Conservation (phyloP, 2,888 invertebrate genomes). For the Napeogenes sylphis region DNA sequence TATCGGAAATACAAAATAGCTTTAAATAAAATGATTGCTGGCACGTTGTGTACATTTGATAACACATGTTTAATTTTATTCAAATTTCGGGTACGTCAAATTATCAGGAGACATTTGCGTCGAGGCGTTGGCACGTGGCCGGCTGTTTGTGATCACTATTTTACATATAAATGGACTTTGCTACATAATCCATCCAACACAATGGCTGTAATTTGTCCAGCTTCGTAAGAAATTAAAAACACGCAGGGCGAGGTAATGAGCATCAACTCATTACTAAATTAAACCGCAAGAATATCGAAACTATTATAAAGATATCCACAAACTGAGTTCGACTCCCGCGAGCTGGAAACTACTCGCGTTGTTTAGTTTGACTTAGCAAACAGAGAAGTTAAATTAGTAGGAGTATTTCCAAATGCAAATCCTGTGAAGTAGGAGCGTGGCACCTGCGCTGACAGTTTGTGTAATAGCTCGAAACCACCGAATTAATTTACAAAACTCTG, state of each 20-base stretch:
- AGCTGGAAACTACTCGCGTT: slow-evolving; percentile 45
- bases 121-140: slow-evolving; percentile 44
- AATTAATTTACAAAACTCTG: slow-evolving; percentile 74
- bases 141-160: slow-evolving; percentile 66
- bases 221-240: slow-evolving; percentile 60
- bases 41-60: too few relatives aligned
- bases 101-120: slow-evolving; percentile 42
- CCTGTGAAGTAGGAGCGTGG: slow-evolving; percentile 51
- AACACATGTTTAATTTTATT: slow-evolving; percentile 15
- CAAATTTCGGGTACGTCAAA: slow-evolving; percentile 36
- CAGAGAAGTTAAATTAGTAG: slow-evolving; percentile 70
- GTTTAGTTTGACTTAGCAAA: slow-evolving; percentile 61
- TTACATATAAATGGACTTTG: slow-evolving; percentile 75
- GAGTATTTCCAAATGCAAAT: slow-evolving; percentile 70
- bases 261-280: background rate
- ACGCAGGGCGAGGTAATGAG: background rate
- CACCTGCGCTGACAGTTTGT: slow-evolving; percentile 73
- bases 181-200: slow-evolving; percentile 72
- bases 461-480: slow-evolving; percentile 72
- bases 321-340: slow-evolving; percentile 40
- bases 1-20: too few relatives aligned
- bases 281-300: slow-evolving; percentile 18
- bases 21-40: too few relatives aligned
- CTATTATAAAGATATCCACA: slow-evolving; percentile 23
- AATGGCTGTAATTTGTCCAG: slow-evolving; percentile 72